Evolutionary conservation across 2,888 invertebrate species (phyloP), one percentile per base, ranked within the genome.

Genomic region (Lottia gigantea): DNA sequence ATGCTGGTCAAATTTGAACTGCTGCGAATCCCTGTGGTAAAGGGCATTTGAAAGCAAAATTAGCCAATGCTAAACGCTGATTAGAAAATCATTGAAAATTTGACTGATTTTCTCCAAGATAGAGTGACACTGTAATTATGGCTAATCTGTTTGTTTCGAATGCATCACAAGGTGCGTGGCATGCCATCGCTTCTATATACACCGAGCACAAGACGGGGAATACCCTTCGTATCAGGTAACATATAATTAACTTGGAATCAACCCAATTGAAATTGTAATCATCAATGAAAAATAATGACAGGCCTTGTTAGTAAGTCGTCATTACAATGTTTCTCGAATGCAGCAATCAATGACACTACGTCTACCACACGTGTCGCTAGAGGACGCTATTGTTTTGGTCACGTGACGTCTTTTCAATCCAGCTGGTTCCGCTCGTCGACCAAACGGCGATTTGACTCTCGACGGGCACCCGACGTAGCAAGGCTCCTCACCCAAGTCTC

Each of bases 371-470:
- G 55, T 55, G 55, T 1, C 55, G 19, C 15, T 55, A 23, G 55
- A 23, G 19, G 55, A 55, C 23, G 55, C 2, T 19, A 55, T 55
- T 55, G 55, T 55, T 55, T 55, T 19, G 23, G 11, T 12, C 55
- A 55, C 55, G 55, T 23, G 55, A 55, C 55, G 19, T 55, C 55
- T 55, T 55, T 19, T 19, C 23, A 14, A 14, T 55, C 19, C 55
- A 55, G 55, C 55, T 55, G 55, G 55, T 23, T 55, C 19, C 55
- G 55, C 55, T 55, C 19, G 23, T 23, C 55, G 55, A 55, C 55
- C 19, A 11, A 23, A 55, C 19, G 12, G 23, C 19, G 19, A 14
- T 4, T 23, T 23, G 55, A 55, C 55, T 55, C 55, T 23, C 12
- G 23, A 55, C 40, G 55, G 19, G 19, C 19, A 23, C 55, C 55